These are phyloP conservation scores for Lepidurus arcticus DNA, from an alignment of 1,140 invertebrate species.

Conservation along the genomic window DNA sequence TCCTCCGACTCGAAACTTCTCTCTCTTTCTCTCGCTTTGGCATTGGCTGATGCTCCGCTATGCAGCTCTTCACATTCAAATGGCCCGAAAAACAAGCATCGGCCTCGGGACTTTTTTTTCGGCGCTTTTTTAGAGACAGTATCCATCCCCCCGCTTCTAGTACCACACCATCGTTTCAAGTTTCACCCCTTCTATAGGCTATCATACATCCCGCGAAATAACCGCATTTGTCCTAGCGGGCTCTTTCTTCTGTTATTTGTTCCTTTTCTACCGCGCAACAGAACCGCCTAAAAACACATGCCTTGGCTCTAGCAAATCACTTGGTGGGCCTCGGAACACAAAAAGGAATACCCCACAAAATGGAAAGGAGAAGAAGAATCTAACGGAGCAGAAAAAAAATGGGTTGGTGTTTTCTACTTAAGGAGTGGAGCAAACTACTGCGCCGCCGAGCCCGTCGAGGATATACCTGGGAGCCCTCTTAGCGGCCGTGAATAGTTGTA, in stretches of 20 bases:
- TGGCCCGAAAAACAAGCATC: slow-evolving; percentile 17
- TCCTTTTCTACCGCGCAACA: slow-evolving; percentile 1
- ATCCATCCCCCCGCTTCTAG: neutral
- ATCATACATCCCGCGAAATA: slow-evolving; percentile 19
- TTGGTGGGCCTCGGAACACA: neutral
- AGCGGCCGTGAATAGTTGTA: slow-evolving; percentile 1
- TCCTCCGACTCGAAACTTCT: neutral
- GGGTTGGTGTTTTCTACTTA: neutral
- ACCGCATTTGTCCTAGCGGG: slow-evolving; percentile 9
- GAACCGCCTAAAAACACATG: neutral
- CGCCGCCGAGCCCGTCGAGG: neutral
- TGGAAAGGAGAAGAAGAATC: neutral
- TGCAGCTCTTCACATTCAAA: slow-evolving; percentile 19
- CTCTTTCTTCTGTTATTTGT: neutral
- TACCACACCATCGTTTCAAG: neutral
- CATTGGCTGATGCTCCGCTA: neutral
- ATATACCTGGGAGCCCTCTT: neutral
- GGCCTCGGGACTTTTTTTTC: neutral
- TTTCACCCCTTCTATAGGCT: neutral
- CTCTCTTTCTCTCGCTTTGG: neutral
- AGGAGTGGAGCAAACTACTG: neutral
- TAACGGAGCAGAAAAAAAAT: neutral
- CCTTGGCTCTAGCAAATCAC: slow-evolving; percentile 3
- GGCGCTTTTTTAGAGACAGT: neutral
- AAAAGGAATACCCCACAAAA: neutral